Evolutionary conservation across 2,888 invertebrate genomes (phyloP), one percentile per base, ranked within the genome.

Genomic region (Drosophila suboccidentalis): DNA sequence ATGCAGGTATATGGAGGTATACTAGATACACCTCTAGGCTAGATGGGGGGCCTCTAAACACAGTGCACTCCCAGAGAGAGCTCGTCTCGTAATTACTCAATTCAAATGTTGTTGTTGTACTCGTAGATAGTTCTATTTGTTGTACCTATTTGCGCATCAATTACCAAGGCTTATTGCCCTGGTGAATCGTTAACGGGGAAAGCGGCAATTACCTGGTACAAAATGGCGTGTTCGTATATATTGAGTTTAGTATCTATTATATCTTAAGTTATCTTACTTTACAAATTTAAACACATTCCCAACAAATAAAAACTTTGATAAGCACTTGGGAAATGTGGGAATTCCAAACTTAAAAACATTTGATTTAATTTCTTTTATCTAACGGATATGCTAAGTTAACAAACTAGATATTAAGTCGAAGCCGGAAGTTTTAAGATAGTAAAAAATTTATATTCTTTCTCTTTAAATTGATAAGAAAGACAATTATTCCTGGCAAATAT

Each of bases 61-160:
- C 61, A 51, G 26, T 66, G 75, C 60, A 79, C 75, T 71, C 58
- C 51, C 34, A 38, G 53, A 43, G 53, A 9, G n/a, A 29, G 29
- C 29, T 29, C 29, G 29, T 29, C 29, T 50, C 60, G 68, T 84
- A 85, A 85, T 83, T 83, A 75, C 80, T 85, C 73, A 87, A 79
- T 82, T 74, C 66, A 71, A 65, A 39, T 47, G 39, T 60, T 26
- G 29, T 55, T 46, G 43, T 26, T 26, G 26, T 26, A 29, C 8
- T 8, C 8, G 29, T 76, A 64, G 78, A 77, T 72, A 73, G 49
- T 65, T 80, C 17, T 59, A 60, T 67, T 65, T 75, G 61, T 71
- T 62, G 60, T 66, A 8, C 17, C 4, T 54, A 61, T 68, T 66
- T 75, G 67, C 80, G 67, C 80, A 71, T 84, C 87, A 78, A 83